A percentile compares a stretch with the other conserved stretches of the same genome.
Evolutionary conservation across 2,113 vertebrate species (phyloP).

Genomic region (Ochotona curzoniae): DNA sequence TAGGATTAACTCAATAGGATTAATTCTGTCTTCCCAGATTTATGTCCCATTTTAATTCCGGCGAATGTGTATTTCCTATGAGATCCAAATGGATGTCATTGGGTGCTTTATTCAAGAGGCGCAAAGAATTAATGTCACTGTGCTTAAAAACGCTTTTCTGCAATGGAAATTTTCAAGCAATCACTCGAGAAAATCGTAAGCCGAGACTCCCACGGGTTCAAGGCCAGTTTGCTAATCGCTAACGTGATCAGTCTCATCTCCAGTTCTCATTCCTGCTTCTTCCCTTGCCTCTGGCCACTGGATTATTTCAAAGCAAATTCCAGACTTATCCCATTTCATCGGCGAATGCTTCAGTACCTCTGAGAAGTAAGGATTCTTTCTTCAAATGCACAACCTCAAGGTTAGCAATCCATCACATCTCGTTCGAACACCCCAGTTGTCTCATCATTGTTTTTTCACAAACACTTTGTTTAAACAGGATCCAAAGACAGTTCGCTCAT

Average conservation of each 20-base stretch:
- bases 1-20: not conserved
- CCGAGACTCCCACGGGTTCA: not conserved
- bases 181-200: slow-evolving; percentile 34
- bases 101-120: slow-evolving; percentile 19
- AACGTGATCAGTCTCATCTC: not conserved
- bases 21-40: not conserved
- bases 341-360: not conserved
- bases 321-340: slow-evolving; percentile 25
- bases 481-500: not conserved
- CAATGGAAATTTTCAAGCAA: slow-evolving; percentile 40
- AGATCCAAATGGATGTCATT: slow-evolving; percentile 22
- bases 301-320: slow-evolving; percentile 42
- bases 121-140: not conserved
- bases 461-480: not conserved
- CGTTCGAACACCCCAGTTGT: not conserved
- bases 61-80: not conserved
- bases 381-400: slow-evolving; percentile 34
- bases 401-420: not conserved
- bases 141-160: slow-evolving; percentile 42
- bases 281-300: slow-evolving; percentile 25
- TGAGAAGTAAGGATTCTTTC: not conserved
- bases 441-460: not conserved
- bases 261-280: not conserved
- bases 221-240: slow-evolving; percentile 33
- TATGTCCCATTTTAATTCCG: not conserved